Conservation (phyloP, 2,888 invertebrate species). For the Parnassius mnemosyne region DNA sequence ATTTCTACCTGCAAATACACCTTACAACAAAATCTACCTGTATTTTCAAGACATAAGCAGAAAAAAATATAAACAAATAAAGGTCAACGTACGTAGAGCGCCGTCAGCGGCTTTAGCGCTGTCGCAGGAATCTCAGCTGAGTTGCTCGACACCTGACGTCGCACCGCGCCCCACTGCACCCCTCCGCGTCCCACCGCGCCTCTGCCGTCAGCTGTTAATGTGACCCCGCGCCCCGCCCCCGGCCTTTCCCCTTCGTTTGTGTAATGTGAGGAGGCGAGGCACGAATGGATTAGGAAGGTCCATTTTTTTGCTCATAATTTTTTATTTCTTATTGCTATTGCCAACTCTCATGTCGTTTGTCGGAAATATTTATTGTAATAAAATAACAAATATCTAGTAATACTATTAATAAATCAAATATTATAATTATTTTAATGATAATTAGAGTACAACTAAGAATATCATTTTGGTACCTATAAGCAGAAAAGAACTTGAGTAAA, state of each 20-base stretch:
- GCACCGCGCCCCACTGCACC: conserved; percentile 38
- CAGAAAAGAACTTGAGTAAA: background rate
- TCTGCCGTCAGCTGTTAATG: conserved; percentile 78
- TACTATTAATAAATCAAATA: too few species aligned
- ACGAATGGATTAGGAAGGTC: conserved; percentile 45
- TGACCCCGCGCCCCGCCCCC: conserved; percentile 56
- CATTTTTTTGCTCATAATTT: conserved; percentile 21
- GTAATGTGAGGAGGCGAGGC: conserved; percentile 74
- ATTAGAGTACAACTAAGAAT: too few species aligned
- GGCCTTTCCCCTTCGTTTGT: conserved; percentile 81
- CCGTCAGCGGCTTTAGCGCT: conserved; percentile 65
- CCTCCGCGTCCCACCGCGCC: conserved; percentile 42
- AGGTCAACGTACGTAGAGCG: conserved; percentile 66
- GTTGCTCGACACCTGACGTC: conserved; percentile 73
- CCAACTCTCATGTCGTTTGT: conserved; percentile 8
- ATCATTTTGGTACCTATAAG: too few species aligned
- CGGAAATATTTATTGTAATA: background rate
- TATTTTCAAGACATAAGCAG: conserved; percentile 25
- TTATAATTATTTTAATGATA: too few species aligned
- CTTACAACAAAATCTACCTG: conserved; percentile 19
- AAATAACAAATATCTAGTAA: too few species aligned
- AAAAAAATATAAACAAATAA: conserved; percentile 65
- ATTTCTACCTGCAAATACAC: conserved; percentile 21
- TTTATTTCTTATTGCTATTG: conserved; percentile 16
- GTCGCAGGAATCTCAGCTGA: conserved; percentile 54